Percentiles rank a stretch among this genome's conserved stretches.
Evolutionary conservation across 2,113 vertebrate species (phyloP).

Genomic region (Elephas maximus): DNA sequence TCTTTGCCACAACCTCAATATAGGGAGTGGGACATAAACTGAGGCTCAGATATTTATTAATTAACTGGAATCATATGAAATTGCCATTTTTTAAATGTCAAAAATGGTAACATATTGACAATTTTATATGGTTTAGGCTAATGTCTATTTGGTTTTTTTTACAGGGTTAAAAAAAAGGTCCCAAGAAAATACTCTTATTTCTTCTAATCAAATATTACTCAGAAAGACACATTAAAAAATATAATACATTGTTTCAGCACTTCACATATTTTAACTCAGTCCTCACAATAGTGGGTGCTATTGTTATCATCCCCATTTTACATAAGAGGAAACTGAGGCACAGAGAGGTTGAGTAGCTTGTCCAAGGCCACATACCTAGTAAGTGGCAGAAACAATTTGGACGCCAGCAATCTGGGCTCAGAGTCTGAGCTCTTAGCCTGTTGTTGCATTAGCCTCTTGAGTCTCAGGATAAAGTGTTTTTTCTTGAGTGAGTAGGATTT

Average conservation of each 20-base stretch:
- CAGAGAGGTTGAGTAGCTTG: not conserved
- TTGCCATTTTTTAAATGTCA: not conserved
- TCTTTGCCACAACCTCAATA: not conserved
- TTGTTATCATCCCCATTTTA: not conserved
- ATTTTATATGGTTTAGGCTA: not conserved
- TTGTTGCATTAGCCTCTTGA: accelerated
- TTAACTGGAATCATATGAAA: not conserved
- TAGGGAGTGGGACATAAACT: not conserved
- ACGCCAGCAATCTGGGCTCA: not conserved
- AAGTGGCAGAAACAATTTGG: not conserved
- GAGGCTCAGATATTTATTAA: not conserved
- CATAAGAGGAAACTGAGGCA: not conserved
- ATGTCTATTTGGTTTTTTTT: not conserved
- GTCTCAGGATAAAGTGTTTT: not conserved
- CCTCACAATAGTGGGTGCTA: not conserved
- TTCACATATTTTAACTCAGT: not conserved
- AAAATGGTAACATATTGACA: not conserved
- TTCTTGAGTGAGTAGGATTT: not conserved
- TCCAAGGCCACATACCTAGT: not conserved
- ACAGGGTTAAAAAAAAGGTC: not conserved
- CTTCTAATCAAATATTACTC: not conserved
- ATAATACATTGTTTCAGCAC: not conserved
- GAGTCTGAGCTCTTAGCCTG: not conserved
- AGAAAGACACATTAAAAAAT: not conserved
- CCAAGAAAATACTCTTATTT: not conserved